A percentile compares a stretch with the other conserved stretches of the same genome.
phyloP scores from a whole-genome alignment of 2,797 vertebrate genomes.

The Sparus aurata region DNA sequence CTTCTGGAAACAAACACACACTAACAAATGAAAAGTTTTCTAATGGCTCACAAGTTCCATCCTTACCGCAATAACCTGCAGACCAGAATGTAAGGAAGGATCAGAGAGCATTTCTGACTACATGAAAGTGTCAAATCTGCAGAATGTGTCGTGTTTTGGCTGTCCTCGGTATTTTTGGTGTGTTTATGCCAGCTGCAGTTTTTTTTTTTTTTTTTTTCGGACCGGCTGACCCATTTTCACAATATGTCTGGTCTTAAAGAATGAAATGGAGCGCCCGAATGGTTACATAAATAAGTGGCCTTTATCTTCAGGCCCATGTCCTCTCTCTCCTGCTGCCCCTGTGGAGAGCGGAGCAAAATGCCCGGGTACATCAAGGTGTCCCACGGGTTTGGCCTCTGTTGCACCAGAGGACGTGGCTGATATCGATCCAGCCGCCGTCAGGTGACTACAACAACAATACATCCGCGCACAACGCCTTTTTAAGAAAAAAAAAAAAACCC shows the following conservation, averaged over 20 bases:
- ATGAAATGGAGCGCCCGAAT: slow-evolving; percentile 49
- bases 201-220: slow-evolving; percentile 45
- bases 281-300: slow-evolving; percentile 80
- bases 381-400: slow-evolving; percentile 39
- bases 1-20: slow-evolving; percentile 58
- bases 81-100: background rate
- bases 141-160: slow-evolving; percentile 10
- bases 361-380: slow-evolving; percentile 62
- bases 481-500: background rate
- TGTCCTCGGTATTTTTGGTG: slow-evolving; percentile 10
- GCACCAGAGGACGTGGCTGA: slow-evolving; percentile 50
- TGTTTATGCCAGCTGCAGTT: slow-evolving; percentile 44
- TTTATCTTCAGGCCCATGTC: slow-evolving; percentile 74
- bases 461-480: slow-evolving; percentile 35
- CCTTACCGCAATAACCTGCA: background rate
- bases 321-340: slow-evolving; percentile 60
- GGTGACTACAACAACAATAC: slow-evolving; percentile 53
- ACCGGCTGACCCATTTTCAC: slow-evolving; percentile 79
- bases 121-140: slow-evolving; percentile 33
- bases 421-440: slow-evolving; percentile 63
- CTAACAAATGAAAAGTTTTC: slow-evolving; percentile 35
- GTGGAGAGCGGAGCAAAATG: slow-evolving; percentile 49
- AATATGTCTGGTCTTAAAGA: slow-evolving; percentile 61
- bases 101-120: background rate
- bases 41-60: slow-evolving; percentile 17